These are phyloP conservation scores for Jordanella pulchra DNA, from an alignment of 2,797 vertebrate genomes.

Conservation along the genomic window DNA sequence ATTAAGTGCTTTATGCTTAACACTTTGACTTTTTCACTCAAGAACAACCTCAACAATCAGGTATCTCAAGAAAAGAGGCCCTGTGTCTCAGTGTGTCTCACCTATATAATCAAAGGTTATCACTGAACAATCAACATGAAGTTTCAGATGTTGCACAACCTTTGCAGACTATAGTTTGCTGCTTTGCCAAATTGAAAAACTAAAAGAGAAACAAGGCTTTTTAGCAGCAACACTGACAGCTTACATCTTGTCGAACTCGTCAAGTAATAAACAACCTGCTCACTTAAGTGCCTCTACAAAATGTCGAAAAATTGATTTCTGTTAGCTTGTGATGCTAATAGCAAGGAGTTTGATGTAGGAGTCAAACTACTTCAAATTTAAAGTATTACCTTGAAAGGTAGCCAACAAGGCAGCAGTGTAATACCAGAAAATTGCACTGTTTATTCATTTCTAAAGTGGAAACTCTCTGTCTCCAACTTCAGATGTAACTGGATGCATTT, in stretches of 20 bases:
- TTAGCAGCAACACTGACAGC: background rate
- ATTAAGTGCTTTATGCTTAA: too few relatives aligned
- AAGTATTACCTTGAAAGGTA: too few relatives aligned
- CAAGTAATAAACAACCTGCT: background rate
- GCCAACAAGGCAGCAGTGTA: too few relatives aligned
- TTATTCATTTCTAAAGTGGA: background rate
- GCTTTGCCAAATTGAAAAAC: background rate
- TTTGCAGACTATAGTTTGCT: background rate
- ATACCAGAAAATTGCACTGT: too few relatives aligned
- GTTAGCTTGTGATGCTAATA: background rate
- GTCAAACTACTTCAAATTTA: background rate
- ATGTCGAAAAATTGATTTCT: background rate
- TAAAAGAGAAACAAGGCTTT: background rate
- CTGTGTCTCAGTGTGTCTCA: too few relatives aligned
- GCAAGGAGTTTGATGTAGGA: background rate
- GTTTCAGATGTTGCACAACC: too few relatives aligned
- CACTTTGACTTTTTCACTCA: background rate
- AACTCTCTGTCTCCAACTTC: background rate
- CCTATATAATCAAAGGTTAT: too few relatives aligned
- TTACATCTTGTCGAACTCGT: background rate
- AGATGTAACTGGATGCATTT: background rate
- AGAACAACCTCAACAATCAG: background rate
- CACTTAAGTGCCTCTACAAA: background rate
- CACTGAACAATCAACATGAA: too few relatives aligned
- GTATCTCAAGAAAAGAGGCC: too few relatives aligned